Base-by-base conservation (phyloP, 2,888 invertebrate species). In the Glomeris marginata region DNA sequence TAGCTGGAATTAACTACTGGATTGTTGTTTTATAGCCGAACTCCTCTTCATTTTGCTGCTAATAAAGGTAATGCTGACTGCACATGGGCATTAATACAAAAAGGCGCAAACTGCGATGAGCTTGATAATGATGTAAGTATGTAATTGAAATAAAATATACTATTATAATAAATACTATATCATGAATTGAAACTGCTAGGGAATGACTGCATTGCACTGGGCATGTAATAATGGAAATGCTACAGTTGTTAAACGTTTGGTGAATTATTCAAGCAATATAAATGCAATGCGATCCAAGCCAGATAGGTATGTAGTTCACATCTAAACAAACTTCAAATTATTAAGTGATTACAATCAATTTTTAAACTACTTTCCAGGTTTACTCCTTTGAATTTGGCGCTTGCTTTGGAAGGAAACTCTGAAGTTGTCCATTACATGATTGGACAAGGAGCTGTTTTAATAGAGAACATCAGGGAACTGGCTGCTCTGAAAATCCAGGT, bases 1-100 rank as follows among this genome's bases (percentile, higher is more conserved):
- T 40, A 15, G 8, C 8, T 10, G 8, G 22, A 11, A 21, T 6
- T 10, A 18, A 49, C 35, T 28, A 43, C 2, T 10, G 16, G 10
- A 21, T 8, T 49, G 28, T 15, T 3, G 41, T 21, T 35, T 52
- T 50, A 11, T 57, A 66, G 66, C 41, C 59, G 66, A 38, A 62
- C 64, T 2, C 65, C 68, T 2, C 58, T 68, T 5, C 66, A 68
- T 55, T 67, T 66, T 63, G 67, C 67, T 33, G 63, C 66, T 0
- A 66, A 64, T 56, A 63, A 63, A 13, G 66, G 66, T 6, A 64
- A 60, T 57, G 63, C 66, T 4, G 66, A 66, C 55, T 67, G 66
- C 60, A 64, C 66, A 62, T 66, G 65, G n/a, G 64, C 64, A 13
- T 54, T 68, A 20, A 61, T 68, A 52, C 66, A 67, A 54, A 62